Evolutionary conservation across 2,113 vertebrate genomes (phyloP).

Genomic region (Cranoglanis bouderius): DNA sequence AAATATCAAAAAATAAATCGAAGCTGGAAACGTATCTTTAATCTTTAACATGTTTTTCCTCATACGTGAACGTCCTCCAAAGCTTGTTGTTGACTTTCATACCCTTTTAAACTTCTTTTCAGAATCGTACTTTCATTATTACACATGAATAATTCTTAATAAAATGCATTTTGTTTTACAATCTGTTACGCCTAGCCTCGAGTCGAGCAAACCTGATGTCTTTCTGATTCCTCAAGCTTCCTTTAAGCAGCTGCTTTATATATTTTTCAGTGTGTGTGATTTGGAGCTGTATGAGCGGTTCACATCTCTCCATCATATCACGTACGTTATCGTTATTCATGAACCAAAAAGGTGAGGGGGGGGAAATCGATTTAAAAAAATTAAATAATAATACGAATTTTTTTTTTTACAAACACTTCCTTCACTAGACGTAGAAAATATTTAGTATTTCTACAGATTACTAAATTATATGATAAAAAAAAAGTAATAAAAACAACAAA

Average conservation of each 20-base stretch:
- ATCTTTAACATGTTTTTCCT: background rate
- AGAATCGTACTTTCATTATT: background rate
- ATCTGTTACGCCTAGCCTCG: background rate
- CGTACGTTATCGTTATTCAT: background rate
- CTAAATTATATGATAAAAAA: background rate
- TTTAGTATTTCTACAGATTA: background rate
- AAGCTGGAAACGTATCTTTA: background rate
- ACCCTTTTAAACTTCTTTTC: background rate
- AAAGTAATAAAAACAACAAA: background rate
- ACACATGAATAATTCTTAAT: background rate
- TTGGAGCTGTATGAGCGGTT: background rate
- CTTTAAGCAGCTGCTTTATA: background rate
- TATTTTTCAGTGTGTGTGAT: background rate
- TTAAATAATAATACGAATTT: background rate
- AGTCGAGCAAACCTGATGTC: background rate
- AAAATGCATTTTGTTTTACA: background rate
- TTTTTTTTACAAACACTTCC: background rate
- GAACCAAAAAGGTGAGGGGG: background rate
- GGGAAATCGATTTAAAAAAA: too few species aligned
- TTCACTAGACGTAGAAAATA: background rate
- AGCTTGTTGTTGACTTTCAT: background rate
- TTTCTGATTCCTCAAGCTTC: background rate
- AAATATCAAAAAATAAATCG: slow-evolving; percentile 7
- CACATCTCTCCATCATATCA: background rate
- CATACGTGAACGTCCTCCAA: background rate